Evolutionary conservation across 2,797 vertebrate genomes (phyloP).

Genomic region (Apogon hyalosoma): DNA sequence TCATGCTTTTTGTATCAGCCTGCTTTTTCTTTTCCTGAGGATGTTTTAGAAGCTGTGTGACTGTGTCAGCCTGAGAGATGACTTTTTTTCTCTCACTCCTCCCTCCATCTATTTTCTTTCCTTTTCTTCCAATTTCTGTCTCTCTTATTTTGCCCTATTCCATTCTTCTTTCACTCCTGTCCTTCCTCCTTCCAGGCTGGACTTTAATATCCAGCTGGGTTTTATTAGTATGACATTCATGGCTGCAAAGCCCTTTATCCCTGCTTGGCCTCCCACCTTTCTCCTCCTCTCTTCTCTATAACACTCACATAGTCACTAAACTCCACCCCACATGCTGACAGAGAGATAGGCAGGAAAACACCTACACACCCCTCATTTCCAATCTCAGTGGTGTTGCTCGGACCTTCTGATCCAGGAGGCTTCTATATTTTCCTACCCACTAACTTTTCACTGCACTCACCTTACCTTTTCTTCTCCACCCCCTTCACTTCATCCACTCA

Average conservation of each 20-base stretch:
- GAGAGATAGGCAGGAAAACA: constrained; percentile 52
- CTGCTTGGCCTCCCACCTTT: constrained; percentile 26
- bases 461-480: constrained; percentile 22
- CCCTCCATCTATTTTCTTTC: constrained; percentile 5
- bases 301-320: constrained; percentile 12
- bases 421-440: constrained; percentile 25
- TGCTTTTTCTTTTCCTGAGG: constrained; percentile 32
- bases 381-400: constrained; percentile 48
- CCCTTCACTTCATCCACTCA: constrained; percentile 26
- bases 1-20: constrained; percentile 36
- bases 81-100: constrained; percentile 17
- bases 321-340: constrained; percentile 42
- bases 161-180: constrained; percentile 41
- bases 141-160: constrained; percentile 54
- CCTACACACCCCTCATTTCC: constrained; percentile 34
- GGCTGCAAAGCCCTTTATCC: constrained; percentile 72
- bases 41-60: constrained; percentile 51
- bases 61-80: constrained; percentile 57
- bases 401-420: constrained; percentile 42
- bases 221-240: constrained; percentile 81
- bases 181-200: constrained; percentile 52
- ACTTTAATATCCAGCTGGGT: constrained; percentile 66
- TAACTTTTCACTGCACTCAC: constrained; percentile 47
- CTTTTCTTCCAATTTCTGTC: constrained; percentile 23
- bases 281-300: constrained; percentile 35